Conservation (phyloP, 2,888 invertebrate genomes). For the Apotomis betuletana region DNA sequence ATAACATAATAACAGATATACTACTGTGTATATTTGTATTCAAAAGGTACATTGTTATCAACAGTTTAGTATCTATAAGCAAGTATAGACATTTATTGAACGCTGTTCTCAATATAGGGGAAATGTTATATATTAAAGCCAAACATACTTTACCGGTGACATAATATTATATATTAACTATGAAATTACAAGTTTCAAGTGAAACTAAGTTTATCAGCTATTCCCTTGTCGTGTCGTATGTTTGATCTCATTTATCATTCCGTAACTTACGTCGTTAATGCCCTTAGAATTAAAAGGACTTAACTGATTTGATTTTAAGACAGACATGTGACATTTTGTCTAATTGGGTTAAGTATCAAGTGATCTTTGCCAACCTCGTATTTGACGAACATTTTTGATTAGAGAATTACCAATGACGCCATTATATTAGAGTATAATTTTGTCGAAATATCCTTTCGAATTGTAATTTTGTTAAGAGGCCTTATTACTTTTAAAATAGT, state of each 20-base stretch:
- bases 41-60: no score
- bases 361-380: neutral
- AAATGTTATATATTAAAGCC: neutral
- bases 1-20: no score
- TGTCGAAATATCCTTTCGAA: neutral
- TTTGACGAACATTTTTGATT: neutral
- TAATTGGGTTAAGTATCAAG: neutral
- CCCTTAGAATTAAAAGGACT: neutral
- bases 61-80: no score
- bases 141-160: neutral
- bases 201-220: slow-evolving; percentile 32
- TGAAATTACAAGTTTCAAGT: slow-evolving; percentile 15
- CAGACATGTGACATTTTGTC: neutral
- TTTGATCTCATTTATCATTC: slow-evolving; percentile 39
- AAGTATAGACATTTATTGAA: no score
- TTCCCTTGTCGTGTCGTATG: slow-evolving; percentile 35
- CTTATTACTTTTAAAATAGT: no score
- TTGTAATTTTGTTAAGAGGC: no score
- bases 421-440: neutral
- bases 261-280: slow-evolving; percentile 35
- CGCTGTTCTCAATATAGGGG: neutral
- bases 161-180: slow-evolving; percentile 4
- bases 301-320: neutral
- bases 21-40: no score
- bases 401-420: neutral